Conservation (phyloP, 1,140 invertebrate genomes). For the Manduca sexta region DNA sequence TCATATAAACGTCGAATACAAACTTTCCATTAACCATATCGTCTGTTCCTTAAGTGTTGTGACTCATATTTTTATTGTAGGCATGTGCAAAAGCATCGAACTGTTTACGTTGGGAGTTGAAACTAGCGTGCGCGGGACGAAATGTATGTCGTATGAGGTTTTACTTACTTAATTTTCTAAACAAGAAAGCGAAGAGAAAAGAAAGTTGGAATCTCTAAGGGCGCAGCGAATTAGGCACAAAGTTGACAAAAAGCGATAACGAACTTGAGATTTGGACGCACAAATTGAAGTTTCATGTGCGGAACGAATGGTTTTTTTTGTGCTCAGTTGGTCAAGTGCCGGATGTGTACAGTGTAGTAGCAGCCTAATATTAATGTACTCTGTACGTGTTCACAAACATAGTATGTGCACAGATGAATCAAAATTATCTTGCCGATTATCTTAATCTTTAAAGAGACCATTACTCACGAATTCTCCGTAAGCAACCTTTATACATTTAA, state of each 20-base stretch:
- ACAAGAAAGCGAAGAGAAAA: slow-evolving; percentile 13
- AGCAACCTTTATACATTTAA: slow-evolving; percentile 11
- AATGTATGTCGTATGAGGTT: background rate
- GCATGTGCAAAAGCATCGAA: no score
- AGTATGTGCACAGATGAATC: slow-evolving; percentile 10
- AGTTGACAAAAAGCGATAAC: slow-evolving; percentile 51
- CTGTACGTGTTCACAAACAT: slow-evolving; percentile 13
- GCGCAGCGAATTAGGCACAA: slow-evolving; percentile 49
- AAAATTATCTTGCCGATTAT: slow-evolving; percentile 6
- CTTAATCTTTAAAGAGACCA: slow-evolving; percentile 5
- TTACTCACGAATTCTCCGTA: slow-evolving; percentile 23
- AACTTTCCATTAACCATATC: slow-evolving; percentile 1
- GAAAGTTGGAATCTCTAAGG: slow-evolving; percentile 25
- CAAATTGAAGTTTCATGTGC: slow-evolving; percentile 60
- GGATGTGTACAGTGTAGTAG: slow-evolving; percentile 56
- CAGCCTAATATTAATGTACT: slow-evolving; percentile 19
- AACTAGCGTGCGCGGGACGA: background rate
- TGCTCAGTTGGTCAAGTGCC: slow-evolving; percentile 48
- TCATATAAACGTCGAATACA: background rate
- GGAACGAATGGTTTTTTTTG: slow-evolving; percentile 59
- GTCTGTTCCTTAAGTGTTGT: no score
- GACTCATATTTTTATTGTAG: no score
- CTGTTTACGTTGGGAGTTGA: no score
- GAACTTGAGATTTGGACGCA: slow-evolving; percentile 18
- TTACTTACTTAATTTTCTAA: background rate